Conservation (phyloP, 2,797 vertebrate genomes). For the Hippocampus kuda region DNA sequence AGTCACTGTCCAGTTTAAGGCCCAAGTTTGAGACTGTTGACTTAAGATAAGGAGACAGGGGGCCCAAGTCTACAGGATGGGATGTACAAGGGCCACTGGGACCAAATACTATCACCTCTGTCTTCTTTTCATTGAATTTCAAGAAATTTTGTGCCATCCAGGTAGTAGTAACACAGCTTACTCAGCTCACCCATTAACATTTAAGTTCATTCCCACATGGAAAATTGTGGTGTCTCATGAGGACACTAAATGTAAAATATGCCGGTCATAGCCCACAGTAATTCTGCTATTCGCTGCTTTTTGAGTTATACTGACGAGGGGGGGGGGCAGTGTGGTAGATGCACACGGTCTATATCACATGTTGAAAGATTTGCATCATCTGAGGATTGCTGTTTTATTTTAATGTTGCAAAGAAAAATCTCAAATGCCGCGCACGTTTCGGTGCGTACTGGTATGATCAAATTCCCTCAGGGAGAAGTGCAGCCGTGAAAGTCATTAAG, state of each 20-base stretch:
- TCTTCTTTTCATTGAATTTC: no score
- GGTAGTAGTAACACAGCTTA: not conserved
- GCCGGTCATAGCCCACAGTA: not conserved
- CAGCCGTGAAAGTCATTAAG: not conserved
- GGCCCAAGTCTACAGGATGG: no score
- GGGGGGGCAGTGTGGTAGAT: no score
- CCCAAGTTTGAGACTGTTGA: no score
- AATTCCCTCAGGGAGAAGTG: slow-evolving; percentile 1
- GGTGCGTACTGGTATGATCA: not conserved
- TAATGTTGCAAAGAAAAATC: not conserved
- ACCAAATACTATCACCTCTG: no score
- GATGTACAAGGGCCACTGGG: no score
- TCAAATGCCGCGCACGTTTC: not conserved
- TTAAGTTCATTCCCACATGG: not conserved
- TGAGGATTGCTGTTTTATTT: not conserved
- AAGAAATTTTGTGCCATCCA: no score
- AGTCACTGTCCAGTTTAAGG: no score
- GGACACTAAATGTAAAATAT: not conserved
- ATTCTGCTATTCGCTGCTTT: not conserved
- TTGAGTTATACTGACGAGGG: not conserved
- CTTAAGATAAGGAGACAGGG: no score
- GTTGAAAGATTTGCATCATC: slow-evolving; percentile 1
- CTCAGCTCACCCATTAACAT: not conserved
- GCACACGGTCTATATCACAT: not conserved
- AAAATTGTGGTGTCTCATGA: not conserved